These are phyloP conservation scores for Carassius gibelio DNA, from an alignment of 2,113 vertebrate genomes.

Conservation along the genomic window DNA sequence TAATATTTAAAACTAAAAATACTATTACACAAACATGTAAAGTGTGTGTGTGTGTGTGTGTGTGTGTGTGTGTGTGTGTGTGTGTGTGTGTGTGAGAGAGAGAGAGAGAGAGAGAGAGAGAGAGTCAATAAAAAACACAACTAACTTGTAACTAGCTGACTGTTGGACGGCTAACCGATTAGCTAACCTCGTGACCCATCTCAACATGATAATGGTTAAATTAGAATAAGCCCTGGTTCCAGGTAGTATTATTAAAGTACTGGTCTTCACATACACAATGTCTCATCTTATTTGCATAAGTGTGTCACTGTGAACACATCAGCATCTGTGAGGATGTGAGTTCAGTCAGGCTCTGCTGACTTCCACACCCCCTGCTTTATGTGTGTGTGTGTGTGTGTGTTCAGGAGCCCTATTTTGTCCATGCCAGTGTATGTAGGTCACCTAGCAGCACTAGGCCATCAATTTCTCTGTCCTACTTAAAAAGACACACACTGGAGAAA, in stretches of 20 bases:
- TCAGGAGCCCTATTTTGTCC: constrained; percentile 63
- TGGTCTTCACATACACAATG: background rate
- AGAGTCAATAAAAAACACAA: too few species aligned
- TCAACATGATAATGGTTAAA: background rate
- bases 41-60: too few species aligned
- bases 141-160: background rate
- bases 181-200: background rate
- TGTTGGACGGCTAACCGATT: background rate
- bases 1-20: too few species aligned
- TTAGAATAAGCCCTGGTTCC: background rate
- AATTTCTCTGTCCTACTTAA: constrained; percentile 70
- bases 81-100: too few species aligned
- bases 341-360: constrained; percentile 41
- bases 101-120: too few species aligned
- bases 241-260: background rate
- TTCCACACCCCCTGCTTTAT: constrained; percentile 46
- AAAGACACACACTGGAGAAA: constrained; percentile 62
- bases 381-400: constrained; percentile 37
- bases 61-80: too few species aligned
- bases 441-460: constrained; percentile 66
- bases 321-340: constrained; percentile 39
- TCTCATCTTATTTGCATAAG: constrained; percentile 23
- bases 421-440: constrained; percentile 66
- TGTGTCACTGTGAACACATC: constrained; percentile 43
- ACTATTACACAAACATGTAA: too few species aligned